Percentiles rank a stretch among this genome's conserved stretches.
Conservation (phyloP, 1,140 invertebrate species). For the Drosophila repletoides region DNA sequence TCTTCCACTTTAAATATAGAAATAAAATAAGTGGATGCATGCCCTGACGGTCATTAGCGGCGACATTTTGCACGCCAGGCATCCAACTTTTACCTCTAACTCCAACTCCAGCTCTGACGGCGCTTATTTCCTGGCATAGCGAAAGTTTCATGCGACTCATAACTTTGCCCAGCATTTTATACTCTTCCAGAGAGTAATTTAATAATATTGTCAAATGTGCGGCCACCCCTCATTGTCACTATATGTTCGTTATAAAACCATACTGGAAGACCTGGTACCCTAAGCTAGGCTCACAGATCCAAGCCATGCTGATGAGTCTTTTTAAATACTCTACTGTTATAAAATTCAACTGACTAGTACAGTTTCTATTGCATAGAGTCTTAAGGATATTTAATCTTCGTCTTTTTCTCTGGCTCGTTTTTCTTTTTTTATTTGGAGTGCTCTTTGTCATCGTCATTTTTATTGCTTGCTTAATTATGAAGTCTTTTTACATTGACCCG, state of each 20-base stretch:
- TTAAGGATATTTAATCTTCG: slow-evolving; percentile 1
- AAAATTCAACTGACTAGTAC: too few species aligned
- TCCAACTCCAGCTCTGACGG: neutral
- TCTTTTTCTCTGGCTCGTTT: neutral
- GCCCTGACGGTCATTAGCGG: slow-evolving; percentile 55
- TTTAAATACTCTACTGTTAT: too few species aligned
- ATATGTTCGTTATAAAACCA: too few species aligned
- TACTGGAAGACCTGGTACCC: too few species aligned
- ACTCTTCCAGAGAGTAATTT: neutral
- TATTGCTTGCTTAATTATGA: slow-evolving; percentile 73
- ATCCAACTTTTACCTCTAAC: neutral
- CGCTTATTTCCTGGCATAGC: slow-evolving; percentile 47
- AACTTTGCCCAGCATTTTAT: slow-evolving; percentile 38
- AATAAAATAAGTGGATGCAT: slow-evolving; percentile 60
- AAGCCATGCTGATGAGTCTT: too few species aligned
- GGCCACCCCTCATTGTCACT: neutral
- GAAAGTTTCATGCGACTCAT: slow-evolving; percentile 59
- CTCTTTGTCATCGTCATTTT: slow-evolving; percentile 40
- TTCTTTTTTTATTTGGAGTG: slow-evolving; percentile 30
- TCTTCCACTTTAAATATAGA: slow-evolving; percentile 24
- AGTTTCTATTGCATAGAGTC: neutral
- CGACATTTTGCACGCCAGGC: slow-evolving; percentile 43
- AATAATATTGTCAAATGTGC: neutral
- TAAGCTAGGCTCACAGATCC: too few species aligned
- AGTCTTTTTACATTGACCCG: slow-evolving; percentile 74